Evolutionary conservation across 2,113 vertebrate species (phyloP).

Genomic region (Turdus rufiventris): DNA sequence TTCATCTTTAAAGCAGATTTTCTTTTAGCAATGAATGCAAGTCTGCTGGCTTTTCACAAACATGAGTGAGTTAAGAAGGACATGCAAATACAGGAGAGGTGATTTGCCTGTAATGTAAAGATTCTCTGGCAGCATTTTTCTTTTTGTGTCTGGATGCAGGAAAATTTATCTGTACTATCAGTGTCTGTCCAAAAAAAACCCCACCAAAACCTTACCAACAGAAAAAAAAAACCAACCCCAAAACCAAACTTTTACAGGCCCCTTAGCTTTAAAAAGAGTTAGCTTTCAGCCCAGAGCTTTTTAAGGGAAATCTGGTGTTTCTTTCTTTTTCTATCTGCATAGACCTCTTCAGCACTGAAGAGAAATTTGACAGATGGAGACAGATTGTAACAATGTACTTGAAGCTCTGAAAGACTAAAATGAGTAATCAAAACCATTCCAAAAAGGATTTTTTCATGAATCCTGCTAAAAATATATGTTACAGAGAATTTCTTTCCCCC

Average conservation of each 20-base stretch:
- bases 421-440: conserved; percentile 16
- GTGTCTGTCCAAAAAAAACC: neutral
- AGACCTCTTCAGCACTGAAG: conserved; percentile 1
- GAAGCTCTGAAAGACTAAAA: conserved; percentile 22
- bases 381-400: conserved; percentile 23
- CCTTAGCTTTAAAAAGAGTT: neutral
- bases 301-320: neutral
- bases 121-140: neutral
- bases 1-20: neutral
- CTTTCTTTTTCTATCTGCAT: neutral
- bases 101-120: neutral
- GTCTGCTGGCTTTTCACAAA: neutral
- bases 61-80: neutral
- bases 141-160: neutral
- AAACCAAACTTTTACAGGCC: neutral
- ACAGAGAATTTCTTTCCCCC: conserved; percentile 7
- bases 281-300: neutral
- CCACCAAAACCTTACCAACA: too few species aligned
- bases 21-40: neutral
- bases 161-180: neutral
- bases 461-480: conserved; percentile 35
- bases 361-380: conserved; percentile 46
- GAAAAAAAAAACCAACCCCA: neutral
- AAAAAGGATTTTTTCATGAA: conserved; percentile 26
- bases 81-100: neutral